Conservation (phyloP, 2,797 vertebrate species). For the Discoglossus pictus region DNA sequence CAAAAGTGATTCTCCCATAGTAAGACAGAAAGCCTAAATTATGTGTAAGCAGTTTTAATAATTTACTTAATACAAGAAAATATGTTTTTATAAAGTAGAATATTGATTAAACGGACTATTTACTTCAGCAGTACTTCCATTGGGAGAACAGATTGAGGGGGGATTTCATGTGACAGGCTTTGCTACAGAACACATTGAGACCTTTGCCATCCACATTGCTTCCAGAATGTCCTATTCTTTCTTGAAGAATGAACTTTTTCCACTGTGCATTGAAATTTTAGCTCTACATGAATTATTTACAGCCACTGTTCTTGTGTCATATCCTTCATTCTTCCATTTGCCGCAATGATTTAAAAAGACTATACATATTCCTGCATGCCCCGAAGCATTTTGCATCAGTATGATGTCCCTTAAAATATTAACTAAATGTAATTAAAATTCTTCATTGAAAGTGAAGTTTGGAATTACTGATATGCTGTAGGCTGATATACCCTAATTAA, state of each 20-base stretch:
- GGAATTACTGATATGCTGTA: conserved; percentile 38
- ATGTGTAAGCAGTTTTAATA: too few relatives aligned
- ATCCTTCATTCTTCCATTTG: conserved; percentile 36
- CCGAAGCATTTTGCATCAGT: conserved; percentile 44
- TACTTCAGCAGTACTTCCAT: too few relatives aligned
- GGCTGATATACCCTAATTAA: conserved; percentile 39
- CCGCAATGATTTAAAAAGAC: conserved; percentile 30
- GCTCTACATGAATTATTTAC: conserved; percentile 35
- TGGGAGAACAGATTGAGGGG: too few relatives aligned
- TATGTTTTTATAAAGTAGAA: too few relatives aligned
- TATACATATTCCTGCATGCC: conserved; percentile 30
- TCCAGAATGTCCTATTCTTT: too few relatives aligned
- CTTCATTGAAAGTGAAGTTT: conserved; percentile 45
- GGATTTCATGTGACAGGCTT: too few relatives aligned
- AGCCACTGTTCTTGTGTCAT: conserved; percentile 27
- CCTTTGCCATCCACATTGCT: too few relatives aligned
- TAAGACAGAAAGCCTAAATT: too few relatives aligned
- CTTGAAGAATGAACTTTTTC: neutral
- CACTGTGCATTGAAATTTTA: conserved; percentile 17
- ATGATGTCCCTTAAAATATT: conserved; percentile 49
- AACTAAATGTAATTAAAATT: conserved; percentile 48
- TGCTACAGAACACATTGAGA: too few relatives aligned
- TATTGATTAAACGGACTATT: too few relatives aligned
- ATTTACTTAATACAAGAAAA: too few relatives aligned
- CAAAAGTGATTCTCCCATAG: too few relatives aligned